A percentile compares a stretch with the other conserved stretches of the same genome.
phyloP scores from a whole-genome alignment of 2,888 invertebrate species.

The Cremastinae sp. region DNA sequence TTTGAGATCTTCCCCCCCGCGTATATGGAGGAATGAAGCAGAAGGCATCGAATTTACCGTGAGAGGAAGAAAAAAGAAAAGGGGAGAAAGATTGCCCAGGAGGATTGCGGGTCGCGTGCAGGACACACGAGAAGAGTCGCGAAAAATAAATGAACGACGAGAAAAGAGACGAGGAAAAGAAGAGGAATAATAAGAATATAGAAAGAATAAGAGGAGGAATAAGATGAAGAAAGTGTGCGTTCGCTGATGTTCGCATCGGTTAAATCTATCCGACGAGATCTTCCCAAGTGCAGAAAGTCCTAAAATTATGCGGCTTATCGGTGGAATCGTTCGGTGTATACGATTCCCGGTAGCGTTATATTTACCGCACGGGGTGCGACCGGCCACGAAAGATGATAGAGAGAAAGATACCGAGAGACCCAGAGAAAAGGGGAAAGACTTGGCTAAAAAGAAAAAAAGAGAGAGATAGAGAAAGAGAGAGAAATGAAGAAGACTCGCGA shows the following conservation, averaged over 20 bases:
- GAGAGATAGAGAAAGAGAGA: conserved; percentile 9
- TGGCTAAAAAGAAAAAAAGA: conserved; percentile 17
- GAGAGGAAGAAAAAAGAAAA: conserved; percentile 38
- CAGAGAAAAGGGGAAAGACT: conserved; percentile 19
- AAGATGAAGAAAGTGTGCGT: conserved; percentile 34
- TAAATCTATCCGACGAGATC: conserved; percentile 62
- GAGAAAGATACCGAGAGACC: conserved; percentile 48
- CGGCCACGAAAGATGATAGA: conserved; percentile 55
- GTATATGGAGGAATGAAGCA: no score
- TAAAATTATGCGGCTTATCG: conserved; percentile 74
- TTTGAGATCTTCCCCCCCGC: no score
- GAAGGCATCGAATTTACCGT: not conserved
- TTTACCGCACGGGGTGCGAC: conserved; percentile 67
- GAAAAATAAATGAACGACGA: no score
- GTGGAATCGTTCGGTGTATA: conserved; percentile 69
- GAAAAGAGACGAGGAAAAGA: conserved; percentile 41
- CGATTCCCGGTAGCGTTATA: conserved; percentile 72
- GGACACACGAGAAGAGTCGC: conserved; percentile 4
- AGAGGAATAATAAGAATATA: conserved; percentile 3
- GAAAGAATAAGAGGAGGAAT: conserved; percentile 27
- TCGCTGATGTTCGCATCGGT: conserved; percentile 34
- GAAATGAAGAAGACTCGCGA: conserved; percentile 45
- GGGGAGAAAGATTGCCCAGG: conserved; percentile 13
- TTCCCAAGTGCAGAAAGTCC: conserved; percentile 70
- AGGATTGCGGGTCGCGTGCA: conserved; percentile 55